Conservation (phyloP, 2,113 vertebrate species). For the Anseranas semipalmata region DNA sequence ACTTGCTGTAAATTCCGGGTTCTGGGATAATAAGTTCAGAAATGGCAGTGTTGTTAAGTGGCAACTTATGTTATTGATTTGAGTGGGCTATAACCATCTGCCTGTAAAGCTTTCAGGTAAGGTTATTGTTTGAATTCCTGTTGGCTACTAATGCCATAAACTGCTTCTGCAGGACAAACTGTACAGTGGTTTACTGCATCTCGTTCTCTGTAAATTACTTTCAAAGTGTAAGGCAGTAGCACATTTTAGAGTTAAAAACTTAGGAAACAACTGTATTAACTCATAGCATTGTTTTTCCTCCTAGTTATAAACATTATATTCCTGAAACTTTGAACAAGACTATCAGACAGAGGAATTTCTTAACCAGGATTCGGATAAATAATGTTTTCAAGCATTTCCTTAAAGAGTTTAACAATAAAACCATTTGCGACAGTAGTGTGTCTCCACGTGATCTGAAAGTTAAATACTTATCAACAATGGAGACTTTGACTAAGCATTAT, state of each 20-base stretch:
- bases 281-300: neutral
- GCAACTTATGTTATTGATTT: neutral
- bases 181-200: neutral
- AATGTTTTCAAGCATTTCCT: conserved; percentile 98
- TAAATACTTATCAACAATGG: conserved; percentile 95
- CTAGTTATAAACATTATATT: conserved; percentile 93
- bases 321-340: conserved; percentile 89
- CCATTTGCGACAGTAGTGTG: conserved; percentile 90
- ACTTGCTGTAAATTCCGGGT: neutral
- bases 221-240: neutral
- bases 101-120: neutral
- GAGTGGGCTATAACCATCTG: neutral
- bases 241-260: neutral
- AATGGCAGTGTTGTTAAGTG: neutral
- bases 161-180: neutral
- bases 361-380: conserved; percentile 93
- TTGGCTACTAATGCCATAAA: neutral
- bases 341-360: conserved; percentile 92
- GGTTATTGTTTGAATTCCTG: neutral
- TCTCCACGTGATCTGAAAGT: conserved; percentile 92
- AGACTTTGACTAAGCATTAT: conserved; percentile 87
- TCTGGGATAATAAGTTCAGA: neutral
- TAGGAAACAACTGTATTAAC: neutral
- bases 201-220: neutral
- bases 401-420: conserved; percentile 93